These are phyloP conservation scores for Carassius carassius DNA, from an alignment of 2,113 vertebrate species.

Conservation along the genomic window DNA sequence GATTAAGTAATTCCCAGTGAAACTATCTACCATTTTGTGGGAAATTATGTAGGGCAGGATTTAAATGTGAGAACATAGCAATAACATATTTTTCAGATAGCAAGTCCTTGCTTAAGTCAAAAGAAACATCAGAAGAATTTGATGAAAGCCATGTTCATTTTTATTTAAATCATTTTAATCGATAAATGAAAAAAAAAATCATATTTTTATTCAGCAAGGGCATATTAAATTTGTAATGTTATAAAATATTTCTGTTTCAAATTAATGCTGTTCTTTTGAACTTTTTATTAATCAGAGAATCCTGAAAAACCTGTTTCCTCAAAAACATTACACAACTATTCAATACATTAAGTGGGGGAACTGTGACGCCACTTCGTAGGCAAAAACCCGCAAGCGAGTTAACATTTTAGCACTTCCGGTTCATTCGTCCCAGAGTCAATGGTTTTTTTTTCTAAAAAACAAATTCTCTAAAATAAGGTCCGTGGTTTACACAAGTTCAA, in stretches of 20 bases:
- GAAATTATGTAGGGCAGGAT: not conserved
- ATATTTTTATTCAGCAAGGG: not conserved
- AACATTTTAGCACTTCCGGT: too few relatives aligned
- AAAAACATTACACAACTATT: not conserved
- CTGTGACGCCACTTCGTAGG: not conserved
- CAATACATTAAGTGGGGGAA: not conserved
- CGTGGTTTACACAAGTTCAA: too few relatives aligned
- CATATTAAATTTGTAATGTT: not conserved
- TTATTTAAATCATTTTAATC: not conserved
- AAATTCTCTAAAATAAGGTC: too few relatives aligned
- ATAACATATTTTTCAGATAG: not conserved
- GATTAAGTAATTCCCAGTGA: not conserved
- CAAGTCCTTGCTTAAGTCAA: not conserved
- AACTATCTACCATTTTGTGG: not conserved
- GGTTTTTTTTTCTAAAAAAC: too few relatives aligned
- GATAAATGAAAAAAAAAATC: not conserved
- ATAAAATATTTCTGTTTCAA: not conserved
- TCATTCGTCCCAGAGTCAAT: too few relatives aligned
- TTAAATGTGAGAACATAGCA: not conserved
- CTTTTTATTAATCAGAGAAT: not conserved
- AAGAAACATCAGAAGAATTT: not conserved
- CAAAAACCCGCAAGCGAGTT: not conserved
- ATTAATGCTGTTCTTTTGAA: not conserved
- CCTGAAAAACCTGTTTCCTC: not conserved
- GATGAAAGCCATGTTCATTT: too few relatives aligned